phyloP scores from a whole-genome alignment of 2,113 vertebrate genomes.

The Oenanthe melanoleuca region DNA sequence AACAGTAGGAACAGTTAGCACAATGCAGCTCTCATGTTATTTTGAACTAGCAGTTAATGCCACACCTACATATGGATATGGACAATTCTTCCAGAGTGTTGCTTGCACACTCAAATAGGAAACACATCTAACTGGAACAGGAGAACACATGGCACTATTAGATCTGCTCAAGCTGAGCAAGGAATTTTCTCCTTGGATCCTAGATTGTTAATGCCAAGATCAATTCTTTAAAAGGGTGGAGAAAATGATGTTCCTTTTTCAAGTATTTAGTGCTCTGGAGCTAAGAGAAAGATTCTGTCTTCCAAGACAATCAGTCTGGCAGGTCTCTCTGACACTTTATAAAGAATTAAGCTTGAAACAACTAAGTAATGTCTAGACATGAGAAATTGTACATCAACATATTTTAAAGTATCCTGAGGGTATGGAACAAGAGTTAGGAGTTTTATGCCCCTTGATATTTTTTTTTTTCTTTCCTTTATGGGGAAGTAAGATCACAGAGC shows the following conservation, averaged over 20 bases:
- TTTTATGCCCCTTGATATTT: background rate
- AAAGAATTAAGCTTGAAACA: slow-evolving; percentile 16
- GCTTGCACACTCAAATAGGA: background rate
- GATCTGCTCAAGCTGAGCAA: background rate
- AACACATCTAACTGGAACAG: background rate
- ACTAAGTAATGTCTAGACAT: slow-evolving; percentile 23
- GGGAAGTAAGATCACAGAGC: background rate
- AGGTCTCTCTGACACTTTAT: background rate
- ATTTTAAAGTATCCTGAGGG: slow-evolving; percentile 2
- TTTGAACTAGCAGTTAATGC: background rate
- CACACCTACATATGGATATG: background rate
- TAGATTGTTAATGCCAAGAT: background rate
- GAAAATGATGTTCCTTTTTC: background rate
- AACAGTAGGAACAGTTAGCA: background rate
- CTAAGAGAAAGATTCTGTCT: background rate
- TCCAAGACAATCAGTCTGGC: background rate
- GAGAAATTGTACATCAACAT: background rate
- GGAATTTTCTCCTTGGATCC: background rate
- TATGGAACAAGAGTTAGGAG: background rate
- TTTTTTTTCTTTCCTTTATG: background rate
- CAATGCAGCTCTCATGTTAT: background rate
- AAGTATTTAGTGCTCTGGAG: background rate
- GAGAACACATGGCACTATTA: background rate
- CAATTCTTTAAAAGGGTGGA: background rate
- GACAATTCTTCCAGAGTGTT: background rate